phyloP scores from a whole-genome alignment of 37 sponge, comb jelly and placozoan genomes.

The Ephydatia muelleri region DNA sequence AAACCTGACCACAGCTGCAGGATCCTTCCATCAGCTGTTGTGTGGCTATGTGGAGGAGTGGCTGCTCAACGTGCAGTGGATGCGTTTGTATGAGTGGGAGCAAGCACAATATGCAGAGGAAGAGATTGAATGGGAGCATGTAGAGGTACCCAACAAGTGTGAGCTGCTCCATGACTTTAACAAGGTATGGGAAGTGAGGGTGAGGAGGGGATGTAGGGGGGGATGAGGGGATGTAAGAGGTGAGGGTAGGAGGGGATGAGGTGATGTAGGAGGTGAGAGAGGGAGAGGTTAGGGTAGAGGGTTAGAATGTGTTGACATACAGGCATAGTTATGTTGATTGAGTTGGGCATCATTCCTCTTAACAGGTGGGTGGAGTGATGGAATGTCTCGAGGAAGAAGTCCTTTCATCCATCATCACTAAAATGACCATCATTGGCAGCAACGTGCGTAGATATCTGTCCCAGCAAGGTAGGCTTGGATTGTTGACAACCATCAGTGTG shows the following conservation, averaged over 20 bases:
- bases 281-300: too few relatives aligned
- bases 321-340: not conserved
- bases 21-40: not conserved
- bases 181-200: not conserved
- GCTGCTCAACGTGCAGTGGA: conserved; percentile 45
- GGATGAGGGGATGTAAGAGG: too few relatives aligned
- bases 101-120: conserved; percentile 50
- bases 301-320: too few relatives aligned
- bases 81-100: conserved; percentile 43
- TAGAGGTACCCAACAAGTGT: conserved; percentile 20
- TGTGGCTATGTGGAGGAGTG: conserved; percentile 6
- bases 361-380: not conserved
- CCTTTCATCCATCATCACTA: not conserved
- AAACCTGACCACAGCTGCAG: not conserved
- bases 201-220: too few relatives aligned
- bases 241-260: too few relatives aligned
- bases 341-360: not conserved
- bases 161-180: conserved; percentile 7
- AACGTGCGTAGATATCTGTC: too few relatives aligned
- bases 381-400: not conserved
- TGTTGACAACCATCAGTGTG: too few relatives aligned
- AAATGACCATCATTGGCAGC: not conserved
- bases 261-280: too few relatives aligned
- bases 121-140: conserved; percentile 29
- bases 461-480: too few relatives aligned